phyloP scores from a whole-genome alignment of 2,888 invertebrate species.

The Ochlodes sylvanus region DNA sequence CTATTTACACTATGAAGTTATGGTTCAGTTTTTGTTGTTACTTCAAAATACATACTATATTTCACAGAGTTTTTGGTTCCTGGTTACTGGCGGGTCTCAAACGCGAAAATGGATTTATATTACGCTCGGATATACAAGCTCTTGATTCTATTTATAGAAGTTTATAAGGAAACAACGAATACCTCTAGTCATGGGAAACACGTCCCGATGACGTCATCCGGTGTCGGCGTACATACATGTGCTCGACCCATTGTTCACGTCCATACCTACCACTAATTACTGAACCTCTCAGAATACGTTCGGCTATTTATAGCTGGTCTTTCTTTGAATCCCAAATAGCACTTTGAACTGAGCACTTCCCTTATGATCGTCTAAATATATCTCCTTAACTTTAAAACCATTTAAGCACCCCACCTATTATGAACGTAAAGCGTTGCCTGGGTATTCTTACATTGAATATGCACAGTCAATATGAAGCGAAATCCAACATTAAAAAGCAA shows the following conservation, averaged over 20 bases:
- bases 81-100: background rate
- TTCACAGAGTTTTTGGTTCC: too few species aligned
- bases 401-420: background rate
- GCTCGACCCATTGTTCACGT: conserved; percentile 20
- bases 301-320: conserved; percentile 27
- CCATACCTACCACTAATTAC: conserved; percentile 16
- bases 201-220: conserved; percentile 35
- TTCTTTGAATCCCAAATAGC: conserved; percentile 30
- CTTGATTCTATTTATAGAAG: conserved; percentile 16
- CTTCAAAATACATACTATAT: background rate
- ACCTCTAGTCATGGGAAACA: conserved; percentile 36
- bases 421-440: too few species aligned
- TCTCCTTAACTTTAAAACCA: conserved; percentile 19
- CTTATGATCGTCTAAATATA: conserved; percentile 24
- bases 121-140: conserved; percentile 24
- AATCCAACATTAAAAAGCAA: too few species aligned
- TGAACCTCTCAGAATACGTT: conserved; percentile 10
- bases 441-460: too few species aligned
- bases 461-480: too few species aligned
- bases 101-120: background rate
- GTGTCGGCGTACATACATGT: conserved; percentile 1
- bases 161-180: conserved; percentile 27
- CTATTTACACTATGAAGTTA: background rate
- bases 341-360: conserved; percentile 35
- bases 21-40: background rate